phyloP scores from a whole-genome alignment of 2,113 vertebrate genomes.

The Opisthocomus hoazin region DNA sequence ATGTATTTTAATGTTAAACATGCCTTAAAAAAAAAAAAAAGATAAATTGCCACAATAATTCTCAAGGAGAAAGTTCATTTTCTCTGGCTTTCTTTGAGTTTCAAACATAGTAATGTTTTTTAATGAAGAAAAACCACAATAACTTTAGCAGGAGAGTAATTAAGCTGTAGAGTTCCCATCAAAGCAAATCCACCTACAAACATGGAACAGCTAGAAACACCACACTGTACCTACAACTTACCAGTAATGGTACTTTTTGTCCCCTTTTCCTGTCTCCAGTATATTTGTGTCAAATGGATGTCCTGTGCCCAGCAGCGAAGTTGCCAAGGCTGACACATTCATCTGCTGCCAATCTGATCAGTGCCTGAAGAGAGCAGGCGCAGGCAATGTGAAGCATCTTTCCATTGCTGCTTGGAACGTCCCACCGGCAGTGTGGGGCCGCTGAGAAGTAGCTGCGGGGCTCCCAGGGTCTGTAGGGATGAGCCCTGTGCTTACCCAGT shows the following conservation, averaged over 20 bases:
- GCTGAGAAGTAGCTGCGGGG: not conserved
- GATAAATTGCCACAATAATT: not conserved
- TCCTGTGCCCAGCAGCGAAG: not conserved
- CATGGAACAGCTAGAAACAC: not conserved
- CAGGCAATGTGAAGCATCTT: not conserved
- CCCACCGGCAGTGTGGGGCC: accelerated
- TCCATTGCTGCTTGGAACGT: not conserved
- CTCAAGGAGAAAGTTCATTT: not conserved
- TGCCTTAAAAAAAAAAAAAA: not conserved
- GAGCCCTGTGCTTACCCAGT: not conserved
- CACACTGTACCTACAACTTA: not conserved
- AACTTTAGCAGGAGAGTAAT: not conserved
- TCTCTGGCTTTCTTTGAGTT: not conserved
- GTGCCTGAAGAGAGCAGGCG: not conserved
- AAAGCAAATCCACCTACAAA: not conserved
- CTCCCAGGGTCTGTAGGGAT: not conserved
- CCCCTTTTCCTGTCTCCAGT: no score
- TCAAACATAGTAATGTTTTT: not conserved
- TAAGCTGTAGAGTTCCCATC: not conserved
- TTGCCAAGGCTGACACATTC: not conserved
- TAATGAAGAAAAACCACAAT: not conserved
- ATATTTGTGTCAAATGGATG: no score
- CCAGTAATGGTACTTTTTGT: accelerated
- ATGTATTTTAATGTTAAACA: not conserved
- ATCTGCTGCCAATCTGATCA: not conserved